Percentiles rank a stretch among this genome's conserved stretches.
phyloP scores from a whole-genome alignment of 2,113 vertebrate species.

The Pelecanus crispus region DNA sequence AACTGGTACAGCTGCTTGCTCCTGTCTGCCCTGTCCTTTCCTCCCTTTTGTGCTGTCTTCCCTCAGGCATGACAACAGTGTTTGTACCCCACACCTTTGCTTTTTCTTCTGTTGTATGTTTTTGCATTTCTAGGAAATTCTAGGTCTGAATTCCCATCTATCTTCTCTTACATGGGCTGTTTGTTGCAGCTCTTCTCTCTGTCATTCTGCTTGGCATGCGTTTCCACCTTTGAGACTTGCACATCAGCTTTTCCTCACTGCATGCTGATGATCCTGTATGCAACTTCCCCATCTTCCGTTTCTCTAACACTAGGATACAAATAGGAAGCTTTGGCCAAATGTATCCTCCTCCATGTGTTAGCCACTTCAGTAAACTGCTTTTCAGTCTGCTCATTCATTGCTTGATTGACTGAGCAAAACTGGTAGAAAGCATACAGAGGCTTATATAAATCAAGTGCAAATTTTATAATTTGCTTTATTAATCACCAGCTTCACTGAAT shows the following conservation, averaged over 20 bases:
- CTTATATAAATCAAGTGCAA: not conserved
- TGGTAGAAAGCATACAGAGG: not conserved
- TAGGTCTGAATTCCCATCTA: not conserved
- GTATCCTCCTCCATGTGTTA: not conserved
- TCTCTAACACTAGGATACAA: not conserved
- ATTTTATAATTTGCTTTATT: not conserved
- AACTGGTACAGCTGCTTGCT: not conserved
- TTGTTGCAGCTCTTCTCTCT: not conserved
- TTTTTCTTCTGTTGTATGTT: not conserved
- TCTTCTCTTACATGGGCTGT: not conserved
- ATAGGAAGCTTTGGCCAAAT: not conserved
- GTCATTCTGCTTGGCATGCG: not conserved
- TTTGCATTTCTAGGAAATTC: not conserved
- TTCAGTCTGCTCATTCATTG: not conserved
- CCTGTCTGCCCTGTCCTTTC: not conserved
- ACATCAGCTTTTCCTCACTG: not conserved
- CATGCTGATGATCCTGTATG: not conserved
- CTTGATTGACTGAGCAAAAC: not conserved
- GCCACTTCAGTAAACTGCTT: not conserved
- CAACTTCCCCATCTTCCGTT: not conserved
- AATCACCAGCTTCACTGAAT: not conserved
- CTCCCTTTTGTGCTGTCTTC: not conserved
- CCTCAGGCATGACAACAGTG: not conserved
- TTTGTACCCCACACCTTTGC: not conserved
- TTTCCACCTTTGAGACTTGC: not conserved